Conservation (phyloP, 2,113 vertebrate genomes). For the Gallinago undulata region DNA sequence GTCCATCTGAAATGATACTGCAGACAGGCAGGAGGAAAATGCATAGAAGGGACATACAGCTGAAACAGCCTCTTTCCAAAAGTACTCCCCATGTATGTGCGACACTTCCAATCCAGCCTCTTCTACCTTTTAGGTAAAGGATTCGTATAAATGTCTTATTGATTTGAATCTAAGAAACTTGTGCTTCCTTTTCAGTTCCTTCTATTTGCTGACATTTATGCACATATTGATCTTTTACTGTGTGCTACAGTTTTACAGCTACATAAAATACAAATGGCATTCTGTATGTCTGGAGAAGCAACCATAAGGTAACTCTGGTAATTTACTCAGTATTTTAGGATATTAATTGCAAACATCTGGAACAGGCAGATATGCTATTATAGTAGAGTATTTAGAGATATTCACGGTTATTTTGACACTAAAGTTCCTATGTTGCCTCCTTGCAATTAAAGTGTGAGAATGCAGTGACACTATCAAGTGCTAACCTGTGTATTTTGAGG, state of each 20-base stretch:
- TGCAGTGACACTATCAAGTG: neutral
- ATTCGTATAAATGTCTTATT: neutral
- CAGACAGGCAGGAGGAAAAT: neutral
- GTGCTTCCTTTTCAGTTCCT: neutral
- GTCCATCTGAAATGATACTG: neutral
- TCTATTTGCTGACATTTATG: neutral
- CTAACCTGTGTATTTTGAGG: neutral
- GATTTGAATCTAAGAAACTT: neutral
- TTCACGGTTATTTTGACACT: neutral
- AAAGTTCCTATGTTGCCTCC: neutral
- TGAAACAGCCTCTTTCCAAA: neutral
- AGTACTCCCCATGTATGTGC: neutral
- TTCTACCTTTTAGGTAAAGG: neutral
- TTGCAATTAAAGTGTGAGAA: neutral
- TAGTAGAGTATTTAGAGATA: neutral
- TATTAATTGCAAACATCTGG: constrained; percentile 7
- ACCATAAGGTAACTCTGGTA: neutral
- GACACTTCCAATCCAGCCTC: neutral
- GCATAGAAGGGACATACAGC: neutral
- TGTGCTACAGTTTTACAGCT: neutral
- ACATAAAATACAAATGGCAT: neutral
- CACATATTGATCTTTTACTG: neutral
- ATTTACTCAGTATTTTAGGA: neutral
- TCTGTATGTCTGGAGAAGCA: neutral
- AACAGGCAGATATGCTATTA: neutral